Base-by-base conservation (phyloP, 2,113 vertebrate genomes). In the Xiphias gladius region DNA sequence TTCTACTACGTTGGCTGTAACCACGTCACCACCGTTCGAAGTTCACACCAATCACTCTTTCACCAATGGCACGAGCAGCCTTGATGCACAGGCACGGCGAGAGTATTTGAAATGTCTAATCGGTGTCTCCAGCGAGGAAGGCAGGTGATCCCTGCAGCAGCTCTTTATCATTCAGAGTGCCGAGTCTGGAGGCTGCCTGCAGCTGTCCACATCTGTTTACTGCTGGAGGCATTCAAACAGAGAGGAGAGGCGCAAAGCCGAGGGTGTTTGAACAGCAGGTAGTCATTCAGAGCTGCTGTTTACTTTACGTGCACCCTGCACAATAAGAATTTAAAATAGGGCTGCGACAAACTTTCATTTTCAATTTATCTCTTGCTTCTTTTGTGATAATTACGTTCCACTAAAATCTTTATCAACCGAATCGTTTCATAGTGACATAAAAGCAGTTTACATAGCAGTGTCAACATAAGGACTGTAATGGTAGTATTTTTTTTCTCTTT, bases 101-200 rank as follows among this genome's bases (percentile, higher is more conserved):
- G 74, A 71, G 75, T 68, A 66, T 83, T 85, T 84, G 85, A 87
- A 86, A 80, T 58, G 67, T 87, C 57, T 86, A 63, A 86, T 89
- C 50, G 77, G 62, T 55, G 79, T 80, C 69, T 86, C 79, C 68
- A 22, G 76, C 35, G 68, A 86, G 76, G n/a, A 46, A 80, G 76
- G 69, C 86, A 89, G 88, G 79, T 86, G 88, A 88, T 91, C 69
- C 54, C 69, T 69, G 84, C 82, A 67, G 87, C 85, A 58, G 85
- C 75, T 86, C 74, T 91, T 93, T 92, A 78, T 91, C 87, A 92
- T 91, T 88, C 86, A 76, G 75, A 78, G 75, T 17, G 88, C 72
- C 41, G 80, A 85, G 82, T 84, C 71, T 87, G 76, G 70, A 85
- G 76, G 66, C 82, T 10, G 75, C 77, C 78, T 84, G 83, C 89